Evolutionary conservation across 1,140 invertebrate species (phyloP).

Genomic region (Neotoxoptera formosana): DNA sequence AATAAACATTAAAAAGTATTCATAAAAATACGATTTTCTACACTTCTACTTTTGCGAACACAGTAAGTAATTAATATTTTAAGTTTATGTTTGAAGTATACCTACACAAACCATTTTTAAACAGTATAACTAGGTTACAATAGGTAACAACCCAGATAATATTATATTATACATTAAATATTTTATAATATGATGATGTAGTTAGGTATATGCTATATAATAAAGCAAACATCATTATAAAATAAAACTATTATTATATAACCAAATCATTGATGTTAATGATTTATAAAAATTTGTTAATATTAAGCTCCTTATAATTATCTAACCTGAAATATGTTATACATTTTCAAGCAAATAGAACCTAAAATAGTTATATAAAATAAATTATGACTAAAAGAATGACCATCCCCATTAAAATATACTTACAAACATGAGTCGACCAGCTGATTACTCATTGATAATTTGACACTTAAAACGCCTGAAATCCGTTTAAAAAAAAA

Average conservation of each 20-base stretch:
- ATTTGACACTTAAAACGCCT: slow-evolving; percentile 23
- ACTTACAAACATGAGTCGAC: slow-evolving; percentile 56
- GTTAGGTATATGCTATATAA: neutral
- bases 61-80: neutral
- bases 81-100: neutral
- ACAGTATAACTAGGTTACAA: neutral
- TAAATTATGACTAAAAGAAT: neutral
- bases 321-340: neutral
- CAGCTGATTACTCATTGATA: slow-evolving; percentile 57
- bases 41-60: neutral
- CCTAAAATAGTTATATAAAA: neutral
- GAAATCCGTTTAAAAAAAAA: neutral
- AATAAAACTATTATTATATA: neutral
- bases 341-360: neutral
- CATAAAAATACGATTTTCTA: neutral
- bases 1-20: neutral
- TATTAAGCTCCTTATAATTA: neutral
- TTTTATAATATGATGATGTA: neutral
- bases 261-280: neutral
- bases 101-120: neutral
- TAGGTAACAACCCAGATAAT: neutral
- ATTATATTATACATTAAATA: slow-evolving; percentile 3
- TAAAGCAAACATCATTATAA: neutral
- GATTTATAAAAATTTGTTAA: neutral
- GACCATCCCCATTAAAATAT: neutral